Conservation (phyloP, 2,797 vertebrate species). For the Columba guinea region DNA sequence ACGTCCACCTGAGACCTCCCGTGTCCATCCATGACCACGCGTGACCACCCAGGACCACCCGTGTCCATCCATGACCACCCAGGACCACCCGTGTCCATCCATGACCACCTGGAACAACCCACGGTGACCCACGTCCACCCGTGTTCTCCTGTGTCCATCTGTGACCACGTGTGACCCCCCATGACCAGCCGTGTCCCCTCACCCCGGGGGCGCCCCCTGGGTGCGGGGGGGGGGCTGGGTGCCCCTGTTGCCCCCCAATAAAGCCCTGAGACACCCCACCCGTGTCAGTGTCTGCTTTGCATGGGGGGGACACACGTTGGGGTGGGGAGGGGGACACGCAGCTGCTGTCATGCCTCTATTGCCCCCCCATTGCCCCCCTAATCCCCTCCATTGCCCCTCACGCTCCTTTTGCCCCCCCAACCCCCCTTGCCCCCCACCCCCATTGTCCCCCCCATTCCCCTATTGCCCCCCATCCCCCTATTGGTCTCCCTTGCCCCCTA, state of each 20-base stretch:
- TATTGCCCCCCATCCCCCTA: neutral
- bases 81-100: neutral
- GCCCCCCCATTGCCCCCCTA: too few species aligned
- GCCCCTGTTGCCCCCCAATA: neutral
- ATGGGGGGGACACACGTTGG: too few species aligned
- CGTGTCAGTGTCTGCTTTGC: neutral
- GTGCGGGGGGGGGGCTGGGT: too few species aligned
- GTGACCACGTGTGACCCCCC: neutral
- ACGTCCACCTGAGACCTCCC: too few species aligned
- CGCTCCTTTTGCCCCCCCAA: too few species aligned
- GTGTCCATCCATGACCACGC: neutral
- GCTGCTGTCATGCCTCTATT: too few species aligned
- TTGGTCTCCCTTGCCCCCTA: neutral
- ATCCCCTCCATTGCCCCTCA: too few species aligned
- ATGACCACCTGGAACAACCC: too few species aligned
- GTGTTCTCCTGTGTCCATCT: too few species aligned
- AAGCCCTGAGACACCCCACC: neutral
- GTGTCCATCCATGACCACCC: neutral
- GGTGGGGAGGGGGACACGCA: too few species aligned
- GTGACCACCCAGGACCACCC: neutral
- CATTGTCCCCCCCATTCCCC: neutral
- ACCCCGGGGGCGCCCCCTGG: too few species aligned
- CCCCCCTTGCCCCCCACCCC: neutral
- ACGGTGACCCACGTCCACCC: neutral
- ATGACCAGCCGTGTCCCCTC: neutral